Base-by-base conservation (phyloP, 2,888 invertebrate species). In the Allophyes oxyacanthae region DNA sequence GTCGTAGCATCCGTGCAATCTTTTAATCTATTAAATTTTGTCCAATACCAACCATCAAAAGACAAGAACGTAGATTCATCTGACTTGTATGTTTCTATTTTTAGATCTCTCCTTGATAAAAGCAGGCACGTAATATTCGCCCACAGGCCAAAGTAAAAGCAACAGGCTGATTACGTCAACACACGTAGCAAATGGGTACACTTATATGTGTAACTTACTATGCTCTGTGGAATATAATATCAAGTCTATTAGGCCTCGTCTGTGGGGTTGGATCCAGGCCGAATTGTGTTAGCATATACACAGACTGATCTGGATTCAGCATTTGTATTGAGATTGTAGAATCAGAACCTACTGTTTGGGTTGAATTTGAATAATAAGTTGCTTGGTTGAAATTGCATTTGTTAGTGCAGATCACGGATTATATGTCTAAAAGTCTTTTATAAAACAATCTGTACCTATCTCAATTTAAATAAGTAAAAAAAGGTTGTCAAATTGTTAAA, bases 101-200 rank as follows among this genome's bases (percentile, higher is more conserved):
- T 28, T 37, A 10, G 28, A 46, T 25, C 11, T 33, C 14, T 37
- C 42, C 42, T 41, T 38, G 34, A 32, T 38, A 53, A 68, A 68
- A 53, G 41, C 6, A 14, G 37, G 6, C 64, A 63, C 63, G 45
- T 53, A 26, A 20, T 20, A 20, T 34, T 20, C 26, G 8, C 14
- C 53, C 45, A 10, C 14, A 33, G n/a, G 20, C 33, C 9, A 8
- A 33, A 46, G 38, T 66, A 33, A 51, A 51, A 40, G 53, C 49
- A 61, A 64, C 63, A 61, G 38, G 42, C 45, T 43, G 20, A 40
- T 45, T 37, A 42, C 9, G 37, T 0, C 10, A 14, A 20, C 48
- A 56, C 51, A 48, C 46, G 41, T 59, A 43, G 25, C 36, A 54
- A 44, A 53, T 46, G 33, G 49, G 51, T 40, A 44, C 38, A 36